These are phyloP conservation scores for Vulpes vulpes DNA, from an alignment of 2,113 vertebrate genomes.

Conservation along the genomic window DNA sequence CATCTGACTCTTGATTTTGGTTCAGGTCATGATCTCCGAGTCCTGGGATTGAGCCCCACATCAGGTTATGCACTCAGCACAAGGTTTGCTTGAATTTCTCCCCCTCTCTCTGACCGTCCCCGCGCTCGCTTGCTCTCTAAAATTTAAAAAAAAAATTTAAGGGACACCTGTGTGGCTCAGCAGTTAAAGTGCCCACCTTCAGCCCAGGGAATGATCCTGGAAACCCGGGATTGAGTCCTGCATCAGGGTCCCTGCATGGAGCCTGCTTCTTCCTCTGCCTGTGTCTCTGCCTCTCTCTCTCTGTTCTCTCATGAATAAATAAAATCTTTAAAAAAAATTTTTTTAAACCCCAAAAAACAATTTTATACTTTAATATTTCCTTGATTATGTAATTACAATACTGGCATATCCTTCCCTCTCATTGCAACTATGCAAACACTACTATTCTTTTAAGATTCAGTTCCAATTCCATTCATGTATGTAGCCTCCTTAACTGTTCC, in stretches of 20 bases:
- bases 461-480: neutral
- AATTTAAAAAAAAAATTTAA: neutral
- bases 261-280: too few species aligned
- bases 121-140: neutral
- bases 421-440: neutral
- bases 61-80: neutral
- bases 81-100: neutral
- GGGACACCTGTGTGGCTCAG: too few species aligned
- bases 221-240: too few species aligned
- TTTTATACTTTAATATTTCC: neutral
- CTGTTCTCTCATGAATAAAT: too few species aligned
- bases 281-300: too few species aligned
- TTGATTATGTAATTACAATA: neutral
- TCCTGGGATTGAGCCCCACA: neutral
- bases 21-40: neutral
- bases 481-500: neutral
- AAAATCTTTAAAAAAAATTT: neutral
- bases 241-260: too few species aligned
- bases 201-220: too few species aligned
- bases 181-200: too few species aligned
- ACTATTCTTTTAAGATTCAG: constrained; percentile 39
- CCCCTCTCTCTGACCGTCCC: neutral
- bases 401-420: neutral
- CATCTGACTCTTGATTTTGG: neutral
- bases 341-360: neutral